Evolutionary conservation across 1,140 invertebrate genomes (phyloP).

Genomic region (Steinernema feltiae): DNA sequence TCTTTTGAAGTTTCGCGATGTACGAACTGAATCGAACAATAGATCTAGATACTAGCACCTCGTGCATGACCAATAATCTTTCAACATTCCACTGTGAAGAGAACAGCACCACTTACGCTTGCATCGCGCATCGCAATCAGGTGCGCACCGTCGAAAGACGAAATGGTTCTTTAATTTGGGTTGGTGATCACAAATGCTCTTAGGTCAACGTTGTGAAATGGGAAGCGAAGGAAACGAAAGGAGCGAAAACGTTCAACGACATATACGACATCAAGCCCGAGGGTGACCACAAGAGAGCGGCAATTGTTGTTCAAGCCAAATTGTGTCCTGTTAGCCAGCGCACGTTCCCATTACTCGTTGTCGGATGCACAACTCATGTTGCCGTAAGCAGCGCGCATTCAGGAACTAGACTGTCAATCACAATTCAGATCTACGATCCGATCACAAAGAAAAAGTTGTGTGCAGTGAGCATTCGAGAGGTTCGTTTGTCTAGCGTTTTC

Average conservation of each 20-base stretch:
- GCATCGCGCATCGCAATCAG: not conserved
- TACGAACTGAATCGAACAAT: not conserved
- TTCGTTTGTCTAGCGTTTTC: conserved; percentile 24
- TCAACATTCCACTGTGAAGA: not conserved
- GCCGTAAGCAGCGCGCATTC: not conserved
- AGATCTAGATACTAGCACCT: not conserved
- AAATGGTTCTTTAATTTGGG: too few species aligned
- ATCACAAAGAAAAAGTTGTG: conserved; percentile 18
- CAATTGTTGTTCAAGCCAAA: not conserved
- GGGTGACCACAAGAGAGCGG: not conserved
- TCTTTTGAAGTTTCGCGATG: not conserved
- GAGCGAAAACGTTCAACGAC: not conserved
- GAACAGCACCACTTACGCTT: not conserved
- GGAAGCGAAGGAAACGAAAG: not conserved
- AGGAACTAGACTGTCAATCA: not conserved
- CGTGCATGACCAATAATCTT: not conserved
- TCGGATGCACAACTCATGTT: not conserved
- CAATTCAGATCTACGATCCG: conserved; percentile 38
- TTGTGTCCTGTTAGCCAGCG: not conserved
- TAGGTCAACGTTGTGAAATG: conserved; percentile 2
- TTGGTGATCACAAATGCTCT: not conserved
- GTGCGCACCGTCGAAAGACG: not conserved
- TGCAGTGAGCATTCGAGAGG: not conserved
- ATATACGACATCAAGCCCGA: not conserved
- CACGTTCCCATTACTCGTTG: not conserved